These are phyloP conservation scores for Alaudala cheleensis DNA, from an alignment of 2,113 vertebrate species.

Conservation along the genomic window DNA sequence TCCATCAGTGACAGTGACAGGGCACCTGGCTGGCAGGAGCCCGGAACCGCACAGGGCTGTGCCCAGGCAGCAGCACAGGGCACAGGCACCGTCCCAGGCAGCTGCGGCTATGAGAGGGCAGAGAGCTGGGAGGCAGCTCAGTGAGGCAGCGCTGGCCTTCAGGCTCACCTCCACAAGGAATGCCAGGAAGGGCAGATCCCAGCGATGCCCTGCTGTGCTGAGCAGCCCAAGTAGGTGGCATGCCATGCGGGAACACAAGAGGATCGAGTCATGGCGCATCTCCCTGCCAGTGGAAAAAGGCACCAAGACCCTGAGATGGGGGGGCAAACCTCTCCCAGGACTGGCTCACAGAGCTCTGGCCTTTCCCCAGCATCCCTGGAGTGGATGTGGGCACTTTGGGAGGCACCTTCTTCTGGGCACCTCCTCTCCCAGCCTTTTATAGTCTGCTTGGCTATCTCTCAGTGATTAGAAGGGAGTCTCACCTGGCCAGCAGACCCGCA, in stretches of 20 bases:
- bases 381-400: no score
- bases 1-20: neutral
- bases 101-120: neutral
- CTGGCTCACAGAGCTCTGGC: neutral
- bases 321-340: neutral
- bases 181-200: neutral
- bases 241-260: neutral
- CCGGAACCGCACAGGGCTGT: fast-evolving
- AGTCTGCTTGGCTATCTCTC: no score
- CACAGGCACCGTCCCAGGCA: neutral
- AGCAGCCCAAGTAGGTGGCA: fast-evolving
- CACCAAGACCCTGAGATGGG: no score
- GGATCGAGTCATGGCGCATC: fast-evolving
- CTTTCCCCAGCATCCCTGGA: neutral
- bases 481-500: neutral
- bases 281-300: neutral
- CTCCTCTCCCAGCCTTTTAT: no score
- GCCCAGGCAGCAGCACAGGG: neutral
- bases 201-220: fast-evolving
- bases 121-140: neutral
- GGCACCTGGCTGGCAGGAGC: fast-evolving
- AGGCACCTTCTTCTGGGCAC: no score
- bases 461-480: neutral
- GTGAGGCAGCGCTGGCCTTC: neutral
- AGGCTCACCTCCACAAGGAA: neutral